phyloP scores from a whole-genome alignment of 2,797 vertebrate species.

The Brachyalestes nurse region DNA sequence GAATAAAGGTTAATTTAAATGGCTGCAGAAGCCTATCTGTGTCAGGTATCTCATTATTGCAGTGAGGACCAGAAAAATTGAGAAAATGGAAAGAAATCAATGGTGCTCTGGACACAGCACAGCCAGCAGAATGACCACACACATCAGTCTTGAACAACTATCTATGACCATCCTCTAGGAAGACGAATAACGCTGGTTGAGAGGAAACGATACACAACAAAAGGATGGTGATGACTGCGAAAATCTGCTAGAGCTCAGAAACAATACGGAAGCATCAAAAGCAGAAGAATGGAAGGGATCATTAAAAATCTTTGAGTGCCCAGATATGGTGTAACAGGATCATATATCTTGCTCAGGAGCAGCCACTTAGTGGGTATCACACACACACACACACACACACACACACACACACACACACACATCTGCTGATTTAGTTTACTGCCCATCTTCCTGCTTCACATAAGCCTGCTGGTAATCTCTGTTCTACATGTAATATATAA shows the following conservation, averaged over 20 bases:
- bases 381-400: neutral
- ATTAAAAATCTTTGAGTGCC: neutral
- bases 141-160: neutral
- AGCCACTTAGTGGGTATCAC: neutral
- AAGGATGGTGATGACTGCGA: neutral
- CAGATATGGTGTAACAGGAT: neutral
- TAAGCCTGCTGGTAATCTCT: neutral
- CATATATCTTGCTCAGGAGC: neutral
- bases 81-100: neutral
- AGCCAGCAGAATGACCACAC: neutral
- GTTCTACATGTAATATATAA: neutral
- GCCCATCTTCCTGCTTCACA: neutral
- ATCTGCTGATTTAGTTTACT: neutral
- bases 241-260: neutral
- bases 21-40: neutral
- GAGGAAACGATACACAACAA: neutral
- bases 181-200: neutral
- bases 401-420: neutral
- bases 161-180: neutral
- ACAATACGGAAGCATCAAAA: neutral
- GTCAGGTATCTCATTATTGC: neutral
- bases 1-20: neutral
- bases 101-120: neutral
- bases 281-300: neutral
- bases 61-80: neutral